Evolutionary conservation across 2,888 invertebrate species (phyloP).

Genomic region (Drosophila austrosaltans): DNA sequence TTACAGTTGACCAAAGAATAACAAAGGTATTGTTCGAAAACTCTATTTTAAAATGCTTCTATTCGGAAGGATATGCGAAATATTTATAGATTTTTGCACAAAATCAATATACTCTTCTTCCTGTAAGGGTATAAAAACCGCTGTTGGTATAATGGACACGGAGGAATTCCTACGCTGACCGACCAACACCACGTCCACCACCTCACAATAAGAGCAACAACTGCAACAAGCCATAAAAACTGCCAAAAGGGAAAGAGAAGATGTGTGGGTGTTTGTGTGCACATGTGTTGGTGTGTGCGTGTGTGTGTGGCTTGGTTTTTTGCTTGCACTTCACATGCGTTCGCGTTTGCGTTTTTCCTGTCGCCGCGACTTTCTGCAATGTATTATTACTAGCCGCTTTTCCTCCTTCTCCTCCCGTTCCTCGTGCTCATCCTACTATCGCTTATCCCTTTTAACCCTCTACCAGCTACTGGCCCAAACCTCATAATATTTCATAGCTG

Average conservation of each 20-base stretch:
- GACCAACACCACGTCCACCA: conserved; percentile 16
- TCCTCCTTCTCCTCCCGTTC: conserved; percentile 18
- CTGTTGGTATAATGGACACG: conserved; percentile 68
- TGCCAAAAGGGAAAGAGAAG: conserved; percentile 1
- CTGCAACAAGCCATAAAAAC: neutral
- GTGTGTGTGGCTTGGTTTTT: conserved; percentile 30
- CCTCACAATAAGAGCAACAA: neutral
- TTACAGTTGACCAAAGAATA: neutral
- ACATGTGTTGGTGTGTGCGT: conserved; percentile 6
- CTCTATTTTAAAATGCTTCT: too few relatives aligned
- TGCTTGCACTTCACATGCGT: conserved; percentile 51
- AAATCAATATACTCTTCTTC: too few relatives aligned
- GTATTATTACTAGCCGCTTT: conserved; percentile 62
- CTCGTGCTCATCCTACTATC: neutral
- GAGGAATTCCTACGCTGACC: conserved; percentile 58
- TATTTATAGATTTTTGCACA: too few relatives aligned
- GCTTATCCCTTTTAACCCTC: conserved; percentile 10
- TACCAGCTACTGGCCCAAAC: conserved; percentile 37
- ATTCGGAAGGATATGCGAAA: too few relatives aligned
- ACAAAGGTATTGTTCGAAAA: conserved; percentile 23
- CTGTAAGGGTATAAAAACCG: too few relatives aligned
- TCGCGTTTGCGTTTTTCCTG: conserved; percentile 18
- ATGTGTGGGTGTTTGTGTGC: neutral
- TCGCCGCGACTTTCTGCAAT: conserved; percentile 39
- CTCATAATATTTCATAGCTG: conserved; percentile 73